Base-by-base conservation (phyloP, 30 jellyfish, hydroid and myxozoan species). In the Morbakka virulenta region DNA sequence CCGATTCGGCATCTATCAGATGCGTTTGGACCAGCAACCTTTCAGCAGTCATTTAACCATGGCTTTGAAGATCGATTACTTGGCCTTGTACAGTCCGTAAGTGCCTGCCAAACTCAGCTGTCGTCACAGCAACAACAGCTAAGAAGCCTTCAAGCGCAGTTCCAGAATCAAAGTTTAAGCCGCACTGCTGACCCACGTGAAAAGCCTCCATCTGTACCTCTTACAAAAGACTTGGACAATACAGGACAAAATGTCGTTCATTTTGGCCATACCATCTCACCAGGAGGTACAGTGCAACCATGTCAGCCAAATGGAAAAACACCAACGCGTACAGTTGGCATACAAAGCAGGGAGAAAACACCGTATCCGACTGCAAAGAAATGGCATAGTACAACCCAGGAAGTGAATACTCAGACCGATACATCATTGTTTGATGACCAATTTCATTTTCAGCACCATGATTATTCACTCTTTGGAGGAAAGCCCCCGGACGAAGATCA, bases 381-480 rank as follows among this genome's bases (percentile, higher is more conserved):
- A 41, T 6, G 57, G 57, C 9, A 41, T 9, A 41, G 57, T 6
- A 6, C 17, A 17, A 41, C 57, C 17, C 57, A 41, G 57, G 57
- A 41, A 41, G 17, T 41, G 35, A 63, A 28, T 4, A 77, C 88
- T 25, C 88, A 77, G 34, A 77, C 88, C 3, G 88, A 61, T 12
- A 75, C 79, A 17, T 28, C 78, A 31, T 62, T 75, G 71, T 75
- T 14, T 49, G 85, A 32, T 28, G 75, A 77, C 17, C 84, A 6
- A 11, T 48, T 72, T 41, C 52, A 72, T 6, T 17, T 62, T 4
- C 32, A 24, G 1, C 27, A 21, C 35, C 88, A 77, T 50, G 84
- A 63, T 4, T 77, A 61, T 61, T 28, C 75, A n/a, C 35, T 77
- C 32, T 77, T 77, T 29, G 88, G 87, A 0, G 88, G 63, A 63